Evolutionary conservation across 2,797 vertebrate genomes (phyloP), one percentile per base, ranked within the genome.

Genomic region (Novumbra hubbsi): DNA sequence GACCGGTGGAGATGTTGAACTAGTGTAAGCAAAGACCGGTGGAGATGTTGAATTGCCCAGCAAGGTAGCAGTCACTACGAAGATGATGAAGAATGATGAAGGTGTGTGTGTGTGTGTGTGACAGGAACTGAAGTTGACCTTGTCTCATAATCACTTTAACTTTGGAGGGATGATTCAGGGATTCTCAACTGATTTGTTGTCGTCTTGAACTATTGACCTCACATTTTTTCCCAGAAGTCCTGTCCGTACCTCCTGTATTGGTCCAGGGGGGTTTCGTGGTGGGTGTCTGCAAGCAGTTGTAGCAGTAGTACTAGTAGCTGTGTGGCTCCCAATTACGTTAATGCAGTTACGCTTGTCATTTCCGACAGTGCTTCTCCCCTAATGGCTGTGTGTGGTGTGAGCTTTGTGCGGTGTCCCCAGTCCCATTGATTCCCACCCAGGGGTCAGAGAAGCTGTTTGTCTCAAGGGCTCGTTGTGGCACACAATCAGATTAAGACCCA

Each of bases 401-500:
- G 52, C 81, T 86, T 52, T 83, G 84, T 80, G 24, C 73, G 78
- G 76, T 1, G 72, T 86, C 78, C 48, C 80, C 81, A 83, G 21
- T 24, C 55, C 55, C 55, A 55, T 3, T 60, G 21, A 60, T 60
- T 87, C 79, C 84, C 82, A 85, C 70, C 85, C 83, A 76, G 78
- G 78, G 71, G 72, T 71, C 82, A 69, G 71, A 80, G 80, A 78
- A 85, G 87, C 77, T 75, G 73, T 83, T 79, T 82, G 81, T 85
- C 81, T 81, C 72, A 65, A 89, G 87, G 73, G 80, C 80, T 83
- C 88, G 91, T 93, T 92, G 91, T 93, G 83, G 83, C 60, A 30
- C 78, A 77, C 86, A 92, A 92, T 93, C 86, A 34, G 84, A 93
- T 93, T 92, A 92, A 66, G 63, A 2, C 17, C 28, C 63, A 38